A percentile compares a stretch with the other conserved stretches of the same genome.
phyloP scores from a whole-genome alignment of 2,113 vertebrate species.

The Stigmatopora argus region DNA sequence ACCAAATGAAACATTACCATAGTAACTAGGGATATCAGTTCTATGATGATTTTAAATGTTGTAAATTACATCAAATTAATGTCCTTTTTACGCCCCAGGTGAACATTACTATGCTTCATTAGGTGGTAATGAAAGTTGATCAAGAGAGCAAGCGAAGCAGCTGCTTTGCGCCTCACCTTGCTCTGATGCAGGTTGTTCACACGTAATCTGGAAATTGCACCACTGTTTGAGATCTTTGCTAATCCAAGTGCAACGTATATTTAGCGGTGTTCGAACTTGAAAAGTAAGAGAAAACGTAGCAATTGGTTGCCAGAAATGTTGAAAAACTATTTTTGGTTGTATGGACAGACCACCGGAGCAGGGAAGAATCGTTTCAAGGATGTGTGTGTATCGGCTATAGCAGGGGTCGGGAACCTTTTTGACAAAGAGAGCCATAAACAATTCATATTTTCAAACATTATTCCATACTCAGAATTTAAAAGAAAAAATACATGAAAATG shows the following conservation, averaged over 20 bases:
- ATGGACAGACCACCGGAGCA: no score
- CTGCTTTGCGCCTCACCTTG: conserved; percentile 7
- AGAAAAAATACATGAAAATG: no score
- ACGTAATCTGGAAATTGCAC: conserved; percentile 8
- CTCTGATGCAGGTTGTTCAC: conserved; percentile 7
- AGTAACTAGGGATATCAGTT: conserved; percentile 54
- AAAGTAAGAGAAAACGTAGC: no score
- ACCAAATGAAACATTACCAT: conserved; percentile 43
- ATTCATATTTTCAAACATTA: no score
- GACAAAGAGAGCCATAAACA: no score
- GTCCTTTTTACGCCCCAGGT: conserved; percentile 57
- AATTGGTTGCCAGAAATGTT: no score
- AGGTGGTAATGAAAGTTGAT: conserved; percentile 48
- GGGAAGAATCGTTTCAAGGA: no score
- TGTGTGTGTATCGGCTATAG: no score
- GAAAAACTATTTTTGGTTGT: no score
- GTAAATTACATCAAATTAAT: conserved; percentile 65
- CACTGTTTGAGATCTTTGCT: not conserved
- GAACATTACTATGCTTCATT: conserved; percentile 57
- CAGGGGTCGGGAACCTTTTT: no score
- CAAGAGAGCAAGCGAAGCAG: conserved; percentile 21
- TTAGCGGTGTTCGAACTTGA: not conserved
- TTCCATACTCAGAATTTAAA: no score
- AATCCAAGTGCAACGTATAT: not conserved
- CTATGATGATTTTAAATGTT: conserved; percentile 54